Evolutionary conservation across 2,888 invertebrate species (phyloP), one percentile per base, ranked within the genome.

Genomic region (Automeris io): DNA sequence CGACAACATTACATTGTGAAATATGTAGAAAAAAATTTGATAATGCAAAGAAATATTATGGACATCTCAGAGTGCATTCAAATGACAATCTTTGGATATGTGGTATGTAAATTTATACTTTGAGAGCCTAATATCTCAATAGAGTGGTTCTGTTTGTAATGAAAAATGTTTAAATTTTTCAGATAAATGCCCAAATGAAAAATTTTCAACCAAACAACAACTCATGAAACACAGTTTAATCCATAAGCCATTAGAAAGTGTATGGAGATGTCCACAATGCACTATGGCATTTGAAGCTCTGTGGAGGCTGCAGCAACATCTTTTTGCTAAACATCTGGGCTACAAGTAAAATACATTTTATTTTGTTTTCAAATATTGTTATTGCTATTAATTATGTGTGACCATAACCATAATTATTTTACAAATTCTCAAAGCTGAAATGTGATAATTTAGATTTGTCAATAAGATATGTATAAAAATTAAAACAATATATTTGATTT

Each of bases 31-130:
- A 82, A 48, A 68, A 74, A 45, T 86, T 86, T 56, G 83, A 82
- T 41, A 85, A 83, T 43, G 81, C 83, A 7, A 81, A 79, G 44
- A 85, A 83, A 46, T 86, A 86, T 49, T 83, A 83, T 50, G 86
- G 86, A 7, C 86, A 86, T 55, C 52, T 86, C 38, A 59, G 83
- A 42, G 77, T 85, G 5, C 86, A 86, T 57, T 80, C 85, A 1
- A 85, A 83, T 43, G 77, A 82, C 41, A 80, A 77, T 51, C 63
- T 76, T 32, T 85, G 83, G 86, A 62, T 64, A 43, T 86, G 86
- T 69, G 85, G 86, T 85, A 41, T 54, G 71, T 53, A 5, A 26
- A 33, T 18, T 11, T 11, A 33, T 3, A 18, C 5, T 24, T 22
- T n/a, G 2, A 18, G 2, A n/a, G 4, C 23, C 18, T 21, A 7